These are phyloP conservation scores for Caranx melampygus DNA, from an alignment of 2,113 vertebrate species.

Conservation along the genomic window DNA sequence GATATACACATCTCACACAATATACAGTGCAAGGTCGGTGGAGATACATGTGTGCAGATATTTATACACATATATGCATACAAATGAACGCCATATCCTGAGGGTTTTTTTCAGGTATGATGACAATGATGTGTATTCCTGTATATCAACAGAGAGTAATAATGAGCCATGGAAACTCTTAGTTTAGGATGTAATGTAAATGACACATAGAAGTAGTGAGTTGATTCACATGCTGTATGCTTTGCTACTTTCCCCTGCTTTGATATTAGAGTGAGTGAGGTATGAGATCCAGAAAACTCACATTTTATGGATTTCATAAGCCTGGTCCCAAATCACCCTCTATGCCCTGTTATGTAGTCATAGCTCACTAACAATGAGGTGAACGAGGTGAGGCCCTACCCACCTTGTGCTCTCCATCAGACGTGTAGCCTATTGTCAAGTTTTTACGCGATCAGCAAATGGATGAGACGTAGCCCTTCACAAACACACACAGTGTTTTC, in stretches of 20 bases:
- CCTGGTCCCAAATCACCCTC: constrained; percentile 19
- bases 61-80: background rate
- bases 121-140: constrained; percentile 1
- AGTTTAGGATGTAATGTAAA: constrained; percentile 26
- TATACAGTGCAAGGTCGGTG: background rate
- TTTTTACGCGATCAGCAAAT: background rate
- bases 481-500: background rate
- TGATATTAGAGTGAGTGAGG: constrained; percentile 18
- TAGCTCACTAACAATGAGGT: background rate
- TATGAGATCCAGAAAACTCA: constrained; percentile 21
- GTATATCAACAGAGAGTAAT: background rate
- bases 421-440: background rate
- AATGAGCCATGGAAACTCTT: constrained; percentile 18
- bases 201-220: constrained; percentile 54
- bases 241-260: constrained; percentile 11
- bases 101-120: background rate
- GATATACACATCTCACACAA: constrained; percentile 31
- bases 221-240: background rate
- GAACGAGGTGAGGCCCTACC: background rate
- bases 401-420: constrained; percentile 6
- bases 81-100: constrained; percentile 39
- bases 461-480: background rate
- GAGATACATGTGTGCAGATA: no score
- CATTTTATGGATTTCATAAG: constrained; percentile 29
- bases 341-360: background rate